Conservation (phyloP, 2,888 invertebrate species). For the Ferdinandea cuprea region DNA sequence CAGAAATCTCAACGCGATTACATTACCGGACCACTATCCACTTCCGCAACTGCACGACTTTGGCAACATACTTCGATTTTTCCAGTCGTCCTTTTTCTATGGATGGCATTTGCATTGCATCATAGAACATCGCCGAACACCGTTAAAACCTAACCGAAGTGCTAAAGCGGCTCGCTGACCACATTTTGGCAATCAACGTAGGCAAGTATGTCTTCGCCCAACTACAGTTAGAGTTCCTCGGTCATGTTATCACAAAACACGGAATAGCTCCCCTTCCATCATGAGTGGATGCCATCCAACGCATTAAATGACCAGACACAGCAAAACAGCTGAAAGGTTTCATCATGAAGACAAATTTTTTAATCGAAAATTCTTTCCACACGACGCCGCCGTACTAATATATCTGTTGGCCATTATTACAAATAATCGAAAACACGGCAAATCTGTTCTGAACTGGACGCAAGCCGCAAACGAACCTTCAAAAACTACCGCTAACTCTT, state of each 20-base stretch:
- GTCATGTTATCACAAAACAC: constrained; percentile 15
- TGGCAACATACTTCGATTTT: too few relatives aligned
- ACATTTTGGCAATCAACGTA: constrained; percentile 42
- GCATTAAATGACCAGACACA: constrained; percentile 14
- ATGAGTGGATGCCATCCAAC: constrained; percentile 12
- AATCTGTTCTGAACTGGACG: constrained; percentile 17
- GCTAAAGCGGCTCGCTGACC: constrained; percentile 28
- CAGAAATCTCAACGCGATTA: too few relatives aligned
- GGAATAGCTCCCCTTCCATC: constrained; percentile 18
- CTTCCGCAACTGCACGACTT: too few relatives aligned
- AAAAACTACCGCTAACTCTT: constrained; percentile 5
- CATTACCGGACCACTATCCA: too few relatives aligned
- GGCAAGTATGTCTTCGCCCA: constrained; percentile 45
- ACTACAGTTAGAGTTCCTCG: constrained; percentile 13
- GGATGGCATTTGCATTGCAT: too few relatives aligned
- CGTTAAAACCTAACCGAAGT: too few relatives aligned
- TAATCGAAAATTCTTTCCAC: constrained; percentile 30
- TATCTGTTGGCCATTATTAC: constrained; percentile 12
- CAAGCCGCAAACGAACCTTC: constrained; percentile 8
- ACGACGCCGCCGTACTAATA: constrained; percentile 21
- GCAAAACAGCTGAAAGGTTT: constrained; percentile 35
- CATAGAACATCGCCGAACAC: too few relatives aligned
- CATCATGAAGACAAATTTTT: constrained; percentile 37
- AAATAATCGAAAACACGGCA: constrained; percentile 23
- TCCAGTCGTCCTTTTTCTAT: too few relatives aligned